Evolutionary conservation across 1,140 invertebrate genomes (phyloP).

Genomic region (Acromyrmex echinatior): DNA sequence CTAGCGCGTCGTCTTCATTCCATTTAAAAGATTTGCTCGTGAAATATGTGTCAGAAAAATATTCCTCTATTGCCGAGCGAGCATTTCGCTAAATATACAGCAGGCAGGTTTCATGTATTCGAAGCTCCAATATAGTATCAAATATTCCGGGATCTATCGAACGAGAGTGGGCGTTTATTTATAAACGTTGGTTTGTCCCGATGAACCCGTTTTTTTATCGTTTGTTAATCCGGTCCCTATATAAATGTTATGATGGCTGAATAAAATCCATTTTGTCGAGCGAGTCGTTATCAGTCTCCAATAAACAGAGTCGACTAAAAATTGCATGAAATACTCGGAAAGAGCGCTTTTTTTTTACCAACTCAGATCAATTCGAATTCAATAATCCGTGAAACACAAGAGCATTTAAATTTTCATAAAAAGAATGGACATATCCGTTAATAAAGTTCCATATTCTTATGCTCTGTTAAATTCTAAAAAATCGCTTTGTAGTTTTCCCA

Average conservation of each 20-base stretch:
- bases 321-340: slow-evolving; percentile 41
- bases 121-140: slow-evolving; percentile 37
- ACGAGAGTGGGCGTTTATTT: slow-evolving; percentile 37
- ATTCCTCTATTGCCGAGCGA: slow-evolving; percentile 27
- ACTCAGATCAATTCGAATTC: neutral
- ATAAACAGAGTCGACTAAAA: slow-evolving; percentile 43
- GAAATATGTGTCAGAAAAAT: slow-evolving; percentile 61
- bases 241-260: slow-evolving; percentile 50
- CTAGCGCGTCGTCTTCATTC: slow-evolving; percentile 53
- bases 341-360: neutral
- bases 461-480: neutral
- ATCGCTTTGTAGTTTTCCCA: neutral
- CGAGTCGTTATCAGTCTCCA: slow-evolving; percentile 28
- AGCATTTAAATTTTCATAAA: slow-evolving; percentile 12
- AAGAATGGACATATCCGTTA: neutral
- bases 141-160: slow-evolving; percentile 49
- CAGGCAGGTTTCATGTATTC: slow-evolving; percentile 5
- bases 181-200: slow-evolving; percentile 42
- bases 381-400: neutral
- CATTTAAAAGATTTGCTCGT: slow-evolving; percentile 55
- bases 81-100: slow-evolving; percentile 52
- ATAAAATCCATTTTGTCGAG: slow-evolving; percentile 47
- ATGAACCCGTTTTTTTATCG: slow-evolving; percentile 53
- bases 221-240: slow-evolving; percentile 45
- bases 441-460: neutral